Evolutionary conservation across 1,140 invertebrate genomes (phyloP).

Genomic region (Drosophila virilis): DNA sequence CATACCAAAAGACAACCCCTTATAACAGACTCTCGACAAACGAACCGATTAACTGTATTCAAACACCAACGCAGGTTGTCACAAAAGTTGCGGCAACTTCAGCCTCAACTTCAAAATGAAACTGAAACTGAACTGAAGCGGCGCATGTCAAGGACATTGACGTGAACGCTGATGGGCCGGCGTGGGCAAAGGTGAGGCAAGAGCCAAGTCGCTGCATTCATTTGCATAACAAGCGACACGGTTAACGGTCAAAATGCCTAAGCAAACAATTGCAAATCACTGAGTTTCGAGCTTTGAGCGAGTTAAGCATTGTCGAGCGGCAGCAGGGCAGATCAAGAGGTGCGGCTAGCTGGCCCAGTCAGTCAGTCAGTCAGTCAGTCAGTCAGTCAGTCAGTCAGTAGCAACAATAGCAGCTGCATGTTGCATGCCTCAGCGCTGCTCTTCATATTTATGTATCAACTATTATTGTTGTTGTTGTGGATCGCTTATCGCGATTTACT

Average conservation of each 20-base stretch:
- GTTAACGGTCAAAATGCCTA: slow-evolving; percentile 43
- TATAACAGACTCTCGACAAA: not conserved
- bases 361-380: slow-evolving; percentile 12
- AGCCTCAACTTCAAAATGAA: not conserved
- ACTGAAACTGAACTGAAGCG: not conserved
- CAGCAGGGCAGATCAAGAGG: slow-evolving; percentile 1
- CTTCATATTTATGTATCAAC: slow-evolving; percentile 56
- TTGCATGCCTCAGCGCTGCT: slow-evolving; percentile 43
- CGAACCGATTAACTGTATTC: not conserved
- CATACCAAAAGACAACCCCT: not conserved
- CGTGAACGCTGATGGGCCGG: slow-evolving; percentile 10
- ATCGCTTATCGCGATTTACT: slow-evolving; percentile 50
- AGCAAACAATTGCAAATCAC: slow-evolving; percentile 51
- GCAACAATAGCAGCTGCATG: slow-evolving; percentile 27
- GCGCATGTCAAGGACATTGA: slow-evolving; percentile 55
- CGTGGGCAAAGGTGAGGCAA: slow-evolving; percentile 30
- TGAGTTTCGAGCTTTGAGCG: slow-evolving; percentile 20
- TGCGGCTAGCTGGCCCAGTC: slow-evolving; percentile 25
- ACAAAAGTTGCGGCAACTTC: slow-evolving; percentile 32
- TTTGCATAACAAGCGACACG: slow-evolving; percentile 54
- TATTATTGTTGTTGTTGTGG: slow-evolving; percentile 29
- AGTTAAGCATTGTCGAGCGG: slow-evolving; percentile 8
- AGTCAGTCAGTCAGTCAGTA: not conserved
- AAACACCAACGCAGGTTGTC: slow-evolving; percentile 29
- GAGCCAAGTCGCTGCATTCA: slow-evolving; percentile 36